Conservation (phyloP, 2,888 invertebrate species). For the Hirtodrosophila trivittata region DNA sequence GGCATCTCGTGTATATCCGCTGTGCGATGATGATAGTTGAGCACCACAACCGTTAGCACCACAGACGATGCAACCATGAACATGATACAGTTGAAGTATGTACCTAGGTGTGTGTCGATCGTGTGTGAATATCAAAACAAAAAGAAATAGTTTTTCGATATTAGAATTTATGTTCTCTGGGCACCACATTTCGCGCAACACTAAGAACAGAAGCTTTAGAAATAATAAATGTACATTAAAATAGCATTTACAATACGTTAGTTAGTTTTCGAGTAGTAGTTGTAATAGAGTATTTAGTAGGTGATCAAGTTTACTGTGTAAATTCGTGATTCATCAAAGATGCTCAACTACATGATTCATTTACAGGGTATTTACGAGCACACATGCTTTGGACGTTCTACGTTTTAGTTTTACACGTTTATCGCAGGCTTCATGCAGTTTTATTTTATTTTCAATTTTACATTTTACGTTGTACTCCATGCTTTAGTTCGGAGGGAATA, state of each 20-base stretch:
- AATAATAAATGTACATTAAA: conserved; percentile 61
- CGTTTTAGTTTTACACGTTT: background rate
- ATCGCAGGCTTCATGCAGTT: too few species aligned
- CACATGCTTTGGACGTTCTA: conserved; percentile 17
- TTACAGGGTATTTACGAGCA: conserved; percentile 28
- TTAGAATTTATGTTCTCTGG: conserved; percentile 48
- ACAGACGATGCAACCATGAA: conserved; percentile 99
- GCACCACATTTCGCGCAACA: conserved; percentile 53
- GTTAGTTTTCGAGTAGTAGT: conserved; percentile 50
- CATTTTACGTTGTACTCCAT: too few species aligned
- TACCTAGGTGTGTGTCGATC: conserved; percentile 86
- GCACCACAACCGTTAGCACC: conserved; percentile 97
- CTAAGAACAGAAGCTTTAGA: conserved; percentile 65
- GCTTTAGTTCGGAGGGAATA: too few species aligned
- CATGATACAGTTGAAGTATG: conserved; percentile 99
- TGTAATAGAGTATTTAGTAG: conserved; percentile 42
- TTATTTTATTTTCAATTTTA: too few species aligned
- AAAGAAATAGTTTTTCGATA: conserved; percentile 33
- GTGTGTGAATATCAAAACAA: conserved; percentile 24
- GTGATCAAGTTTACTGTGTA: conserved; percentile 62
- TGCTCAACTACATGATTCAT: conserved; percentile 32
- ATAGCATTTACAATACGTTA: conserved; percentile 65
- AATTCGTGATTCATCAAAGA: conserved; percentile 35
- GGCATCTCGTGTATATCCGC: conserved; percentile 99
- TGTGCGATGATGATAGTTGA: conserved; percentile 98